Conservation (phyloP, 2,113 vertebrate genomes). For the Empidonax alnorum region DNA sequence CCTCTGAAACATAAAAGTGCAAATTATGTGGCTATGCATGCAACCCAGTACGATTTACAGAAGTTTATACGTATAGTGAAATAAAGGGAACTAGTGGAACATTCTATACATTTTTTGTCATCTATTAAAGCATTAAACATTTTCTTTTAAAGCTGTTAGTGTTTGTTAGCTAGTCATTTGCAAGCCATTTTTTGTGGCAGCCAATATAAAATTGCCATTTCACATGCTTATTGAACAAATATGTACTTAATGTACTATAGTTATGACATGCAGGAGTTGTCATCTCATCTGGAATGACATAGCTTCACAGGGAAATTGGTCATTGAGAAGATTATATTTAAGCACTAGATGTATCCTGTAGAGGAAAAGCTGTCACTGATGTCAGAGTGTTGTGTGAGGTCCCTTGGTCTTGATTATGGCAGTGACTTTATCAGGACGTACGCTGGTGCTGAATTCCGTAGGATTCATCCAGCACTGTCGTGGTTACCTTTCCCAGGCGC, state of each 20-base stretch:
- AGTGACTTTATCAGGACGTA: accelerated
- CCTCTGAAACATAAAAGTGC: background rate
- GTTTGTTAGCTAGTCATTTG: background rate
- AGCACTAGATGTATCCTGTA: background rate
- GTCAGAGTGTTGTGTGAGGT: background rate
- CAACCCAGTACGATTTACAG: background rate
- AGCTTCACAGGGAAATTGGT: background rate
- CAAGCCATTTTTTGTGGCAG: background rate
- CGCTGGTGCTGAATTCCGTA: background rate
- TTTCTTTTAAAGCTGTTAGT: background rate
- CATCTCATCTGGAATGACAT: background rate
- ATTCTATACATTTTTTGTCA: background rate
- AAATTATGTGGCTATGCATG: background rate
- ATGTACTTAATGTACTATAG: background rate
- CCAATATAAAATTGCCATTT: background rate
- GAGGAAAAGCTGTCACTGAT: background rate
- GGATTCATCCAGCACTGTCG: accelerated
- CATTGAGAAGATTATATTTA: background rate
- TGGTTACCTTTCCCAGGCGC: background rate
- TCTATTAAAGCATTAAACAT: background rate
- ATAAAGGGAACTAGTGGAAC: background rate
- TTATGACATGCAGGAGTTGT: background rate
- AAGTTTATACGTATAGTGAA: background rate
- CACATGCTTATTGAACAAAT: background rate
- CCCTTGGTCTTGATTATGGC: background rate